Percentiles rank a stretch among this genome's conserved stretches.
These are phyloP conservation scores for Tuta absoluta DNA, from an alignment of 2,888 invertebrate species.

Conservation along the genomic window DNA sequence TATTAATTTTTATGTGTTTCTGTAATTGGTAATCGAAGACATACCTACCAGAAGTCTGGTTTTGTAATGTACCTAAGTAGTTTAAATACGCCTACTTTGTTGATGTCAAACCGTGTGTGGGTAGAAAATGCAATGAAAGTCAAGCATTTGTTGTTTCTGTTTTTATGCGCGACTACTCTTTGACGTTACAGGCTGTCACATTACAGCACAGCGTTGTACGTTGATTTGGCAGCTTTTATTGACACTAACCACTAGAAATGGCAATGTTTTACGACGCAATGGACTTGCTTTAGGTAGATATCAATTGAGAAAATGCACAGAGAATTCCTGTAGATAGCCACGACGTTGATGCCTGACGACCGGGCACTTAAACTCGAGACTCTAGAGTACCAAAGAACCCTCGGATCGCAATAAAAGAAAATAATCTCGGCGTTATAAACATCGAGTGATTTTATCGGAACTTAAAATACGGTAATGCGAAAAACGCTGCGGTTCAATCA, in stretches of 20 bases:
- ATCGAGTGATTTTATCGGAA: constrained; percentile 61
- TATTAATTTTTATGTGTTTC: constrained; percentile 23
- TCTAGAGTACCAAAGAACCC: constrained; percentile 26
- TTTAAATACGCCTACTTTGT: constrained; percentile 19
- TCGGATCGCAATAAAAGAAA: constrained; percentile 48
- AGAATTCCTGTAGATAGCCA: neutral
- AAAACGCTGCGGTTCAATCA: constrained; percentile 65
- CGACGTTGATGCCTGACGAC: constrained; percentile 10
- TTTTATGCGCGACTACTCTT: constrained; percentile 17
- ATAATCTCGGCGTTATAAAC: constrained; percentile 57
- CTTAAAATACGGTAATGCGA: constrained; percentile 68
- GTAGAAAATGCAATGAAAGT: constrained; percentile 19
- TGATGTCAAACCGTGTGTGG: neutral
- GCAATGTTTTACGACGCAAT: constrained; percentile 7
- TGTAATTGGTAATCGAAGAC: constrained; percentile 15
- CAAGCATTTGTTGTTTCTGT: constrained; percentile 14
- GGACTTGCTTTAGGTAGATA: neutral
- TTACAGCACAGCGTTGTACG: neutral
- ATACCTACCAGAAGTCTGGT: neutral
- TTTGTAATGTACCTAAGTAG: neutral
- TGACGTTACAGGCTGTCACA: constrained; percentile 19
- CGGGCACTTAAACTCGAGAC: constrained; percentile 15
- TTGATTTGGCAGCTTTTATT: constrained; percentile 19
- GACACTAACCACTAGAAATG: constrained; percentile 10
- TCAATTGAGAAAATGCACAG: neutral